A percentile compares a stretch with the other conserved stretches of the same genome.
Conservation (phyloP, 2,888 invertebrate species). For the Lasioglossum vierecki region DNA sequence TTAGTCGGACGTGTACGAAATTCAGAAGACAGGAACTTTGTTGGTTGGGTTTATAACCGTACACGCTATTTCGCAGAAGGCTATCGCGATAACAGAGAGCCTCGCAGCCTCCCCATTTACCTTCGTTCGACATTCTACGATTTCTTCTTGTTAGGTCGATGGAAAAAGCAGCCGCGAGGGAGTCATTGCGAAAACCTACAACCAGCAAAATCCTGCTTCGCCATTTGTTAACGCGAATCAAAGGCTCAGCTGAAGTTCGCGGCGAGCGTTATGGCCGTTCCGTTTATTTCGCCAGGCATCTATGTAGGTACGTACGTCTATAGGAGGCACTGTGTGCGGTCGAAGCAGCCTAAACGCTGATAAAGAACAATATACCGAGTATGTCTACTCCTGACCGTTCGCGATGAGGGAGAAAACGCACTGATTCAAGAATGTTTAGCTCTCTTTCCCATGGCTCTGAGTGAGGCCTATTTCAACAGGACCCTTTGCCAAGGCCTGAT, state of each 20-base stretch:
- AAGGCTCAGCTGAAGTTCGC: neutral
- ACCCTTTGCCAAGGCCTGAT: no score
- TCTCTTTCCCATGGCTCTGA: no score
- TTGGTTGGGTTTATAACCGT: neutral
- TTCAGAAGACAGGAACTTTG: slow-evolving; percentile 9
- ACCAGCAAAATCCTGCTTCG: slow-evolving; percentile 1
- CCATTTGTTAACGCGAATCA: slow-evolving; percentile 7
- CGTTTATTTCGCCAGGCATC: neutral
- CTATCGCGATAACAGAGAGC: neutral
- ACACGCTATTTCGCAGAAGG: neutral
- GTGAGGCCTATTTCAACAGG: no score
- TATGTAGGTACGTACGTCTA: neutral
- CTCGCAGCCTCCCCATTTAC: neutral
- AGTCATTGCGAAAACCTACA: neutral
- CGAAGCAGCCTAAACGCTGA: neutral
- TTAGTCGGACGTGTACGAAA: slow-evolving; percentile 28
- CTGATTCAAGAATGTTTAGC: no score
- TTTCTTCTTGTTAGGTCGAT: slow-evolving; percentile 1
- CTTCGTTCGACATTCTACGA: slow-evolving; percentile 16
- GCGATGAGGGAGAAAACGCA: no score
- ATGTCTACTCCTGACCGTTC: no score
- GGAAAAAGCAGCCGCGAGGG: slow-evolving; percentile 12
- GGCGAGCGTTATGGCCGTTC: neutral
- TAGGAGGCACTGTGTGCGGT: neutral
- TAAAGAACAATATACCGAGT: no score